Base-by-base conservation (phyloP, 2,113 vertebrate genomes). In the Lepisosteus oculatus region DNA sequence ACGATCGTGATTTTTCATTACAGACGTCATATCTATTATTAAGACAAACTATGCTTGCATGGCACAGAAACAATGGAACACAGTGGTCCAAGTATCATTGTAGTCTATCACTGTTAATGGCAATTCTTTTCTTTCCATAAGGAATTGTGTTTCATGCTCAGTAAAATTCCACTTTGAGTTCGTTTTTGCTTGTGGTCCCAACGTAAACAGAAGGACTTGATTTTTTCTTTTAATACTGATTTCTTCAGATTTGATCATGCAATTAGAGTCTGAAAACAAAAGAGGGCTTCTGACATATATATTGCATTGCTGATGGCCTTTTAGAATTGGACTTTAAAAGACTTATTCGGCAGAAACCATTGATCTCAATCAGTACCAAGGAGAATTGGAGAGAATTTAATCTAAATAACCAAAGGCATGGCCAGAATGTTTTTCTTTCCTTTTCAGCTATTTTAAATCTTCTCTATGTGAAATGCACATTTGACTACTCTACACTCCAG, bases 81-180 rank as follows among this genome's bases (percentile, higher is more conserved):
- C 45, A 43, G 67, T 61, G 13, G 74, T 71, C 70, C 51, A 43
- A 67, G 69, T 56, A 69, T 68, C 55, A 41, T 65, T 59, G 63
- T 14, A 41, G 70, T 42, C 61, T 57, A 43, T 72, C 61, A 54
- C 61, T 68, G 73, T 72, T 73, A 77, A 67, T 71, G 17, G 73
- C 69, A 43, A 29, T 1, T 29, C 29, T 29, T 44, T 69, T 62
- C 44, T 44, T 12, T 65, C 72, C 72, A 69, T 61, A 43, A 56
- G 44, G 62, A 13, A 41, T 55, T 12, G 3, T 17, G 61, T 61
- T 66, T 74, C 15, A 54, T 61, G 55, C 65, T 45, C 69, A n/a
- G 67, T 70, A 72, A 74, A 78, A 71, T 44, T 72, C 17, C 41
- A 61, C 41, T 61, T 62, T 47, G 41, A 61, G 47, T 51, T 54